Base-by-base conservation (phyloP, 2,113 vertebrate genomes). In the Xyrauchen texanus region DNA sequence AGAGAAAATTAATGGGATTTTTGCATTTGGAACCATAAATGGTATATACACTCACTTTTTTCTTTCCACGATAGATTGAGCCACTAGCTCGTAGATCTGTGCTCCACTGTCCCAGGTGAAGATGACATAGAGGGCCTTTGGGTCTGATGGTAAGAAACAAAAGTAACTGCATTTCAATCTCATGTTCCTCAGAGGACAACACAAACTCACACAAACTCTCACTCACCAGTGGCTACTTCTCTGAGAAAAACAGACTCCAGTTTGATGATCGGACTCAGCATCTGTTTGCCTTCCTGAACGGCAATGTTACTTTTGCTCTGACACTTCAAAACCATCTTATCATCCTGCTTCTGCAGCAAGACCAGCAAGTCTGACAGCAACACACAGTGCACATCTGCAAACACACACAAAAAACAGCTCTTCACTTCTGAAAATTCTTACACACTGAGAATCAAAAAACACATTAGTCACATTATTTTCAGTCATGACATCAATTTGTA, bases 41-140 rank as follows among this genome's bases (percentile, higher is more conserved):
- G 21, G 21, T 3, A 34, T 21, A 5, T 12, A 73, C 6, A 85
- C 95, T 94, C 82, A 97, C 96, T 80, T 92, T 86, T 92, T 96
- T 75, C 88, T 91, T 85, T 97, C 96, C 0, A 86, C 93, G 2
- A 92, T 52, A 0, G 94, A 92, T 89, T 94, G 94, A 5, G 96
- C 93, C 85, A 96, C 95, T 78, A 97, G 90, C 83, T 97, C 96
- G 0, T 97, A 97, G 82, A 97, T 96, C 84, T 97, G 96, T 16
- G 94, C 94, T 0, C 95, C 94, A 3, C 93, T 94, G 0, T 95
- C 94, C 94, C 95, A 97, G 16, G 94, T 95, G 69, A 96, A 95
- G 76, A 97, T 94, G 55, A 97, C 94, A 0, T 96, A 97, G 85
- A 97, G 96, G 66, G 96, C 96, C 87, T 95, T 95, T 74, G 88